A percentile compares a stretch with the other conserved stretches of the same genome.
These are phyloP conservation scores for Dasysyrphus albostriatus DNA, from an alignment of 2,888 invertebrate species.

Conservation along the genomic window DNA sequence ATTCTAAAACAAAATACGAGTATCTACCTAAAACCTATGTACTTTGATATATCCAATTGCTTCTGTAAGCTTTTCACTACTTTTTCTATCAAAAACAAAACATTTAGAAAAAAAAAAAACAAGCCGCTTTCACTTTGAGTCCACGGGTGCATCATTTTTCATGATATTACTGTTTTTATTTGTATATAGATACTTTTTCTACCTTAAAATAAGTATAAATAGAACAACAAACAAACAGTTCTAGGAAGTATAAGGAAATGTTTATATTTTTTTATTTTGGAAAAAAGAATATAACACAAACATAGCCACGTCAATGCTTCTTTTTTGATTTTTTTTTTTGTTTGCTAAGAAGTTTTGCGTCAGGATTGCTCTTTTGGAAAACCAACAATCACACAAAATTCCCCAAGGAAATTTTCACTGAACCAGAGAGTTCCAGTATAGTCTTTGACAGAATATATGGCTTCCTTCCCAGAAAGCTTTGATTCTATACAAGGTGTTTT, in stretches of 20 bases:
- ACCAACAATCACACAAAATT: conserved; percentile 65
- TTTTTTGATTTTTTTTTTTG: neutral
- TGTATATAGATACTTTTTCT: neutral
- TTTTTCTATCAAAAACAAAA: conserved; percentile 44
- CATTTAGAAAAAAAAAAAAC: neutral
- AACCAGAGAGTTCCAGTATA: conserved; percentile 32
- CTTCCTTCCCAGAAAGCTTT: neutral
- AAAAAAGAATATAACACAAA: conserved; percentile 1
- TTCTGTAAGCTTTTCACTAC: conserved; percentile 65
- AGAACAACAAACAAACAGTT: conserved; percentile 9
- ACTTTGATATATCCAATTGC: conserved; percentile 52
- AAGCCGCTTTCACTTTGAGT: conserved; percentile 11
- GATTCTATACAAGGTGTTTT: neutral
- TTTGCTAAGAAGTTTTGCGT: conserved; percentile 49
- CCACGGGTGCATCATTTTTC: conserved; percentile 27
- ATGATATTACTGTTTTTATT: neutral
- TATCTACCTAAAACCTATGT: neutral
- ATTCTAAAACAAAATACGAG: neutral
- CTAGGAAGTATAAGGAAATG: neutral
- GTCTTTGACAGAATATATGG: neutral
- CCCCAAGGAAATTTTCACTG: conserved; percentile 47
- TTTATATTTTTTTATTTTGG: neutral
- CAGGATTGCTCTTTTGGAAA: conserved; percentile 64
- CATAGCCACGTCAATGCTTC: conserved; percentile 23
- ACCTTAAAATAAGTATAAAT: neutral